A percentile compares a stretch with the other conserved stretches of the same genome.
Evolutionary conservation across 2,797 vertebrate species (phyloP).

Genomic region (Hylomyscus alleni): DNA sequence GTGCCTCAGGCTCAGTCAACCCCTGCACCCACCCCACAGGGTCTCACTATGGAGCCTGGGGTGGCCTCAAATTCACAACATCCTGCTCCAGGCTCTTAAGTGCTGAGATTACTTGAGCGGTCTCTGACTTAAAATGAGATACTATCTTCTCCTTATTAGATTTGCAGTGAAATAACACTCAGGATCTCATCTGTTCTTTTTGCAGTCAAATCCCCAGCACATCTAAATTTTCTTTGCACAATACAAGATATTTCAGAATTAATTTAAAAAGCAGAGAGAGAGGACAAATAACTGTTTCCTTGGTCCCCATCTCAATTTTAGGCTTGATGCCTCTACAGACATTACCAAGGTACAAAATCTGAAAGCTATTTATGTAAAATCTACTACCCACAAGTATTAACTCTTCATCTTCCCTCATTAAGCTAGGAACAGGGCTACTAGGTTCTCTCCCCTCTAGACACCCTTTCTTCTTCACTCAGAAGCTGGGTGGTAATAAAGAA

Average conservation of each 20-base stretch:
- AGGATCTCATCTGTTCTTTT: neutral
- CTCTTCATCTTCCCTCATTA: slow-evolving; percentile 4
- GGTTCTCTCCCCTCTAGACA: neutral
- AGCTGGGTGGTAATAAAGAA: slow-evolving; percentile 25
- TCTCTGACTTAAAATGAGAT: neutral
- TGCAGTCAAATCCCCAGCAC: neutral
- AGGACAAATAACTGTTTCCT: neutral
- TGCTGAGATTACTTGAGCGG: neutral
- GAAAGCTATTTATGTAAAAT: slow-evolving; percentile 3
- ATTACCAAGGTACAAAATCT: neutral
- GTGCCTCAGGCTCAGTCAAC: neutral
- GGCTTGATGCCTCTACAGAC: neutral
- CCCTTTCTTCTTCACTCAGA: slow-evolving; percentile 18
- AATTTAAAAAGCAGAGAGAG: neutral
- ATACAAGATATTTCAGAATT: neutral
- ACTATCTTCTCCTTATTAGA: neutral
- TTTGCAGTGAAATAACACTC: slow-evolving; percentile 4
- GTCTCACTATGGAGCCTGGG: neutral
- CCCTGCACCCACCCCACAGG: neutral
- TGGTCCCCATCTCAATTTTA: neutral
- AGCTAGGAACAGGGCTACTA: neutral
- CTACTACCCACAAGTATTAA: neutral
- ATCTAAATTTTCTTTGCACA: neutral
- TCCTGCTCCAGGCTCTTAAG: neutral
- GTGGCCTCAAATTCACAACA: neutral